Conservation (phyloP, 2,888 invertebrate genomes). For the Crematogaster levior region DNA sequence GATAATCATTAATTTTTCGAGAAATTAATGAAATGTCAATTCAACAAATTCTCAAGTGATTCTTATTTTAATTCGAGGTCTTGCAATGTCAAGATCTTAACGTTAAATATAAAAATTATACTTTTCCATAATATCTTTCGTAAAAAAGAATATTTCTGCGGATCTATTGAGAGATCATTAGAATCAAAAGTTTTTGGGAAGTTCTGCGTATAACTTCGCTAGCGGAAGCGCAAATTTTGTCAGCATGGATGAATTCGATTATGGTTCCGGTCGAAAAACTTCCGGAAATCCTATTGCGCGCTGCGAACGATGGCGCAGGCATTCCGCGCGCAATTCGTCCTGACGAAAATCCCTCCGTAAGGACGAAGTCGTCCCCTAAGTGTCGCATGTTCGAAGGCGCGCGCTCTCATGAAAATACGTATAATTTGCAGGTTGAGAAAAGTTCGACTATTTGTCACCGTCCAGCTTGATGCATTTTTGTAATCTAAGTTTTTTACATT, state of each 20-base stretch:
- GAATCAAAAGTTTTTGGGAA: slow-evolving; percentile 5
- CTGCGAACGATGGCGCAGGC: slow-evolving; percentile 34
- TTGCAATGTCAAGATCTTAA: not conserved
- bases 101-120: not conserved
- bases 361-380: slow-evolving; percentile 38
- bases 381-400: slow-evolving; percentile 18
- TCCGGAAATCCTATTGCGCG: slow-evolving; percentile 36
- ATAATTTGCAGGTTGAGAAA: slow-evolving; percentile 43
- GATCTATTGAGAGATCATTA: slow-evolving; percentile 1
- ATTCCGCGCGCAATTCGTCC: slow-evolving; percentile 34
- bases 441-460: slow-evolving; percentile 49
- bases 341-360: slow-evolving; percentile 47
- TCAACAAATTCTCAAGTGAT: not conserved
- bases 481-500: slow-evolving; percentile 49
- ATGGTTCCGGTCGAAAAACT: slow-evolving; percentile 32
- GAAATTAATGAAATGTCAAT: not conserved
- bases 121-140: not conserved
- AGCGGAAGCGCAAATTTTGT: slow-evolving; percentile 18
- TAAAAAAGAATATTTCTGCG: not conserved
- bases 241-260: slow-evolving; percentile 36
- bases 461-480: slow-evolving; percentile 50
- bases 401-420: slow-evolving; percentile 45
- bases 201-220: slow-evolving; percentile 17
- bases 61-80: not conserved
- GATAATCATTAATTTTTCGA: not conserved